Evolutionary conservation across 1,140 invertebrate species (phyloP).

Genomic region (Mamestra configurata): DNA sequence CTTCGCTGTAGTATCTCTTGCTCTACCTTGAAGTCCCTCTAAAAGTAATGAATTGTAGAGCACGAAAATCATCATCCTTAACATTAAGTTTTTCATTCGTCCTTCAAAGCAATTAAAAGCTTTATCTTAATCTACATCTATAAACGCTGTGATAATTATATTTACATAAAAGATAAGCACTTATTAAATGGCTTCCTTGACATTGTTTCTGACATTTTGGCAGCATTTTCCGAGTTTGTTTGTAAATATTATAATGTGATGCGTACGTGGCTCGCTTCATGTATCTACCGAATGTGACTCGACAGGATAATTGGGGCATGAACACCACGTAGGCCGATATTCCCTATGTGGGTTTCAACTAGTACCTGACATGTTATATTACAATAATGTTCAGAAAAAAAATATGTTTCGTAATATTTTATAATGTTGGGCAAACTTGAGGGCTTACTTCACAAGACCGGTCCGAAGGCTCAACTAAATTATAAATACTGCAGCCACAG

Average conservation of each 20-base stretch:
- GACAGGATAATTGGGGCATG: conserved; percentile 1
- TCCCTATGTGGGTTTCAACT: neutral
- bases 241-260: conserved; percentile 12
- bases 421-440: neutral
- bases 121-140: neutral
- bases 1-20: no score
- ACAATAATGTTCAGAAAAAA: neutral
- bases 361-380: neutral
- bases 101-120: conserved; percentile 11
- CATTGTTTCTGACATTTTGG: conserved; percentile 35
- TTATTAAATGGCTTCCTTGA: conserved; percentile 32
- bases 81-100: neutral
- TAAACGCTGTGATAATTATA: neutral
- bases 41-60: no score
- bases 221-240: conserved; percentile 19
- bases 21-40: no score
- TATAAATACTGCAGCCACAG: neutral
- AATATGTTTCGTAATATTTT: neutral
- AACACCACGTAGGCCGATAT: no score
- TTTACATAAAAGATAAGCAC: neutral
- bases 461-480: neutral
- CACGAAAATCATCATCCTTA: neutral
- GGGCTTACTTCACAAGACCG: neutral
- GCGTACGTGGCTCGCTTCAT: conserved; percentile 15
- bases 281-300: neutral